These are phyloP conservation scores for Takifugu bimaculatus DNA, from an alignment of 2,113 vertebrate species.

Conservation along the genomic window DNA sequence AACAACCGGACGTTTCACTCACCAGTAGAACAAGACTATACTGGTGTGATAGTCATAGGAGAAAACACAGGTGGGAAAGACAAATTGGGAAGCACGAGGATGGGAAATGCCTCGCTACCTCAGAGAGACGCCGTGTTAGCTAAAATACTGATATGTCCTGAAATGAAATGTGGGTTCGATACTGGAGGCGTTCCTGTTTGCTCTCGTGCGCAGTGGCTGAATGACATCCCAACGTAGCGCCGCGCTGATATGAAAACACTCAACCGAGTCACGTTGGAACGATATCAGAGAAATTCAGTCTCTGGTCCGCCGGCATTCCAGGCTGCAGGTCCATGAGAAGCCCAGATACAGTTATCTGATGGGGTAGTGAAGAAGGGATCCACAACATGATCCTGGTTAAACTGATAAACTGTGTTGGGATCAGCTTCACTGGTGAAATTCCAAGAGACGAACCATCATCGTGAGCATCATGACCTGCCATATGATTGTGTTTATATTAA, in stretches of 20 bases:
- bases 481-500: slow-evolving; percentile 12
- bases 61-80: too few species aligned
- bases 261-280: slow-evolving; percentile 10
- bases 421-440: neutral
- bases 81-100: too few species aligned
- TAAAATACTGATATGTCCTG: too few species aligned
- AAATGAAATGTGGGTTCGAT: slow-evolving; percentile 16
- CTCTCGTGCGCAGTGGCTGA: slow-evolving; percentile 7
- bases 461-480: neutral
- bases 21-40: too few species aligned
- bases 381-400: too few species aligned
- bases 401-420: too few species aligned
- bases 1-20: too few species aligned
- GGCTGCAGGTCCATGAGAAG: too few species aligned
- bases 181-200: slow-evolving; percentile 9
- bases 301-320: neutral
- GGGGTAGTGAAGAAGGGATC: too few species aligned
- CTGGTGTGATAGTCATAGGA: too few species aligned
- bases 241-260: slow-evolving; percentile 16
- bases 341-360: too few species aligned
- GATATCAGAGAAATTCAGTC: slow-evolving; percentile 17
- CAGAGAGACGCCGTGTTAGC: too few species aligned
- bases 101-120: neutral
- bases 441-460: neutral
- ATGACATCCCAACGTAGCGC: slow-evolving; percentile 23